Percentiles rank a stretch among this genome's conserved stretches.
These are phyloP conservation scores for Amyelois transitella DNA, from an alignment of 1,140 invertebrate species.

Conservation along the genomic window DNA sequence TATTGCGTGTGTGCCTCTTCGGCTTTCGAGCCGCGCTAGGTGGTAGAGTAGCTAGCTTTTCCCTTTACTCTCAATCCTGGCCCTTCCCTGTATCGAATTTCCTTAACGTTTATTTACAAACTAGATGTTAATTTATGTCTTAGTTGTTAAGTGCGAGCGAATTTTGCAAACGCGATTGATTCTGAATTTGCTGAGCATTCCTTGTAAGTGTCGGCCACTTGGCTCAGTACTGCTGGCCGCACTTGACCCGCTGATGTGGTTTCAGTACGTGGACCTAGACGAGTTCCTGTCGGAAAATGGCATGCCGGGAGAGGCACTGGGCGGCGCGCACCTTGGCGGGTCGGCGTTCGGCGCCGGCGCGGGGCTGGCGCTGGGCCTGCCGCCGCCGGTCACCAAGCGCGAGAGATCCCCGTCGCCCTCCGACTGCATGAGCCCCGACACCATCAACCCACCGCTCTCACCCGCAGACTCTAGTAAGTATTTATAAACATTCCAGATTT, in stretches of 20 bases:
- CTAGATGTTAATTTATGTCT: not conserved
- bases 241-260: slow-evolving; percentile 20
- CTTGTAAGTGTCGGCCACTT: not conserved
- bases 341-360: slow-evolving; percentile 73
- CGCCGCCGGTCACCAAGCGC: slow-evolving; percentile 79
- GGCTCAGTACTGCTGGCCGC: slow-evolving; percentile 9
- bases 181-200: not conserved
- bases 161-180: not conserved
- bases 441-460: slow-evolving; percentile 86
- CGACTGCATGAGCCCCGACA: slow-evolving; percentile 89
- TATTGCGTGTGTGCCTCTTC: slow-evolving; percentile 61
- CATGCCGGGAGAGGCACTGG: slow-evolving; percentile 85
- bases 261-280: slow-evolving; percentile 96
- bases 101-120: not conserved
- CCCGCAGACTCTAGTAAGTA: slow-evolving; percentile 90
- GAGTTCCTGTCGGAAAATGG: slow-evolving; percentile 96
- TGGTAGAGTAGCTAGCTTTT: slow-evolving; percentile 42
- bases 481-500: no score
- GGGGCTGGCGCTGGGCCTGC: slow-evolving; percentile 74
- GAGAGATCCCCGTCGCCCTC: slow-evolving; percentile 88
- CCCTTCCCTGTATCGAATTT: not conserved
- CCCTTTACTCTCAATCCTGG: not conserved
- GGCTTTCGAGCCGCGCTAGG: slow-evolving; percentile 51
- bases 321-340: slow-evolving; percentile 76
- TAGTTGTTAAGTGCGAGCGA: slow-evolving; percentile 4